phyloP scores from a whole-genome alignment of 2,113 vertebrate species.

The Parus major region DNA sequence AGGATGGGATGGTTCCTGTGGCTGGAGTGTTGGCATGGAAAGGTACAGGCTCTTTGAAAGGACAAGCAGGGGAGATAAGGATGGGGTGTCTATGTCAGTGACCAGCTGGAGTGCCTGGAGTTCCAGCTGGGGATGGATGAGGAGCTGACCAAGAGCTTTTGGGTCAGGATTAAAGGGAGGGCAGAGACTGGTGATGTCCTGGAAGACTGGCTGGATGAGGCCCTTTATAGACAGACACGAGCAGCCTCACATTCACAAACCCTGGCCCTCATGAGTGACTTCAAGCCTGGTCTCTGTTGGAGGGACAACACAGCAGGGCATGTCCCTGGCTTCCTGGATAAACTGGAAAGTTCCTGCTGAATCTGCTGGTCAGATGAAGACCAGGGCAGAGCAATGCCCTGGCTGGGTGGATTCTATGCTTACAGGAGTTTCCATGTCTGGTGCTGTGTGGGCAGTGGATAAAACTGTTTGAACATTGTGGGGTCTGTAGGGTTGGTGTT shows the following conservation, averaged over 20 bases:
- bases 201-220: not conserved
- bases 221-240: not conserved
- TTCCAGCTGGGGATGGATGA: not conserved
- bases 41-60: not conserved
- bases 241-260: not conserved
- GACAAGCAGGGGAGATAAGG: not conserved
- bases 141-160: not conserved
- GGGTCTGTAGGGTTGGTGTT: rapidly evolving
- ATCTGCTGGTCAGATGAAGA: not conserved
- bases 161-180: not conserved
- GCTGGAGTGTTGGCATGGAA: not conserved
- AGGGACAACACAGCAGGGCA: not conserved
- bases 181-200: not conserved
- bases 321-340: not conserved
- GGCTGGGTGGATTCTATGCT: not conserved
- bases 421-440: not conserved
- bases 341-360: not conserved
- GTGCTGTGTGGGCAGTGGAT: not conserved
- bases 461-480: not conserved
- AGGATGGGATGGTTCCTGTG: not conserved
- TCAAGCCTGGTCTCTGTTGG: not conserved
- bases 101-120: not conserved
- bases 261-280: not conserved
- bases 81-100: not conserved
- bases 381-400: not conserved